A percentile compares a stretch with the other conserved stretches of the same genome.
phyloP scores from a whole-genome alignment of 2,113 vertebrate species.

The Anhinga anhinga region DNA sequence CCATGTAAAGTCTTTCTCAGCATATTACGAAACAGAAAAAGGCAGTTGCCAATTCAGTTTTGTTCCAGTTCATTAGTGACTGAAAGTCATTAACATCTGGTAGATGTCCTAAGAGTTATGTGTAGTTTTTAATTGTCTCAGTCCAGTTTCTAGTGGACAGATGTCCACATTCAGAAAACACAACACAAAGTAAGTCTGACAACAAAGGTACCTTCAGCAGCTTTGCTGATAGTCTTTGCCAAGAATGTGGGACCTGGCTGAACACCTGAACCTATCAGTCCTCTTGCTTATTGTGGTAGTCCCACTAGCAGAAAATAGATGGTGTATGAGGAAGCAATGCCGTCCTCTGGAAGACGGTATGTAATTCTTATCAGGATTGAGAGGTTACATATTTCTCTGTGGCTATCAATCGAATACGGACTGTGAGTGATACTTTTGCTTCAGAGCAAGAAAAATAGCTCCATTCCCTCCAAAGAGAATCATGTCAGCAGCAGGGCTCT shows the following conservation, averaged over 20 bases:
- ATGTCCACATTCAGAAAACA: neutral
- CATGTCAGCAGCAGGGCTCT: neutral
- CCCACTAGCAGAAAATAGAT: neutral
- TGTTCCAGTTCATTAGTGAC: constrained; percentile 20
- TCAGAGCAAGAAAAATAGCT: constrained; percentile 23
- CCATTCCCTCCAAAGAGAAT: neutral
- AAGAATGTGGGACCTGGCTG: neutral
- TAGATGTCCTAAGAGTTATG: neutral
- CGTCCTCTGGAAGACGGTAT: neutral
- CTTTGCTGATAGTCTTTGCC: neutral
- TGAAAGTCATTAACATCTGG: neutral
- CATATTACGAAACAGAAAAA: neutral
- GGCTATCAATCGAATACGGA: neutral
- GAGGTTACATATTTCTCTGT: neutral
- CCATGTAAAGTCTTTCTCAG: neutral
- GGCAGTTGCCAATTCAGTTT: neutral
- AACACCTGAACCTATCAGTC: neutral
- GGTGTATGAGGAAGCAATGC: neutral
- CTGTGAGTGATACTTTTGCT: neutral
- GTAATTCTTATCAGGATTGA: neutral
- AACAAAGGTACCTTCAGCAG: neutral
- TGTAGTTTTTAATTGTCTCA: neutral
- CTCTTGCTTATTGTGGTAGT: neutral
- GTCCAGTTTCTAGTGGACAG: neutral
- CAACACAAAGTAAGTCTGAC: neutral